Conservation (phyloP, 2,113 vertebrate species). For the Chitala chitala region DNA sequence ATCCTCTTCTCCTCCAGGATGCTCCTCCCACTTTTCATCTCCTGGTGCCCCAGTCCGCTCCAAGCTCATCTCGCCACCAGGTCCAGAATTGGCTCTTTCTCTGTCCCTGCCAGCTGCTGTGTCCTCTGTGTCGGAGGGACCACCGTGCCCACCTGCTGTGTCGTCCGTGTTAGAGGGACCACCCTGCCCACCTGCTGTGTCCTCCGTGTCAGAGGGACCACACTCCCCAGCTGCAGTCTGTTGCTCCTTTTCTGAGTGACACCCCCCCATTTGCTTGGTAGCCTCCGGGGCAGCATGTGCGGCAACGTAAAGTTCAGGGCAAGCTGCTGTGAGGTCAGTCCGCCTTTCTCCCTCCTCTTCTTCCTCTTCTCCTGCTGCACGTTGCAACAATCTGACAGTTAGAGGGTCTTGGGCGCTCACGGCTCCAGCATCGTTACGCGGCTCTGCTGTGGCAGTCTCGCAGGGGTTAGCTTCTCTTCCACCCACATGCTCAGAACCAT, state of each 20-base stretch:
- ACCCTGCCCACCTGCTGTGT: background rate
- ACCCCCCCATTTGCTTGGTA: background rate
- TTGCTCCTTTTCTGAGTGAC: background rate
- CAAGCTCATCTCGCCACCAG: background rate
- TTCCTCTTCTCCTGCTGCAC: constrained; percentile 23
- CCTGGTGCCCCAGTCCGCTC: constrained; percentile 34
- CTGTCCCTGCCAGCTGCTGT: background rate
- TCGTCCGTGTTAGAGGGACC: background rate
- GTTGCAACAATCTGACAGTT: constrained; percentile 26
- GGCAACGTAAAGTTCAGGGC: constrained; percentile 30
- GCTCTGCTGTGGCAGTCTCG: background rate
- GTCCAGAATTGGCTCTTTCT: background rate
- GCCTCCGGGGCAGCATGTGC: constrained; percentile 35
- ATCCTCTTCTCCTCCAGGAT: constrained; percentile 10
- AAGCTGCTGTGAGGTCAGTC: constrained; percentile 24
- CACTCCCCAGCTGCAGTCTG: background rate
- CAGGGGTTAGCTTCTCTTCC: constrained; percentile 23
- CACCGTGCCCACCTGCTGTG: background rate
- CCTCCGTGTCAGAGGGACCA: background rate
- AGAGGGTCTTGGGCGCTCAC: constrained; percentile 29
- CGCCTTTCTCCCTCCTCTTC: constrained; percentile 40
- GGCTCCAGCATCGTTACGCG: background rate
- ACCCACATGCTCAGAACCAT: constrained; percentile 29
- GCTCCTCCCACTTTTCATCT: constrained; percentile 40
- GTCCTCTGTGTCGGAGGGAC: background rate